These are phyloP conservation scores for Eurytoma californica DNA, from an alignment of 2,888 invertebrate genomes.

Conservation along the genomic window DNA sequence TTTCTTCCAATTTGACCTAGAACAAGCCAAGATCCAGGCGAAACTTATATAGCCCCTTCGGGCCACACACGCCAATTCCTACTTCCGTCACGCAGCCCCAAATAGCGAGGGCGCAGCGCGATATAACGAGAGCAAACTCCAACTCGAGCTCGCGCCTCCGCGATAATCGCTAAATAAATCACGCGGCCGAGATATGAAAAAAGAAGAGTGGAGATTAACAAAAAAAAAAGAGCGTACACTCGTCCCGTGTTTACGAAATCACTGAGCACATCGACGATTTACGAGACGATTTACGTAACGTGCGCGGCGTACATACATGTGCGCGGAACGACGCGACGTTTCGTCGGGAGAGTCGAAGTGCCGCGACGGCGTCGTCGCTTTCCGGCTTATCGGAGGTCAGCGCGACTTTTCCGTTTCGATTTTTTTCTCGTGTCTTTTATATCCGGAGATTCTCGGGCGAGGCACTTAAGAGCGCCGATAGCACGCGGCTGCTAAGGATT, in stretches of 20 bases:
- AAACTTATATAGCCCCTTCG: not conserved
- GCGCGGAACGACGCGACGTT: not conserved
- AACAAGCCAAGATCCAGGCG: not conserved
- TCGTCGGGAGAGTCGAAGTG: conserved; percentile 12
- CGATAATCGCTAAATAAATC: conserved; percentile 2
- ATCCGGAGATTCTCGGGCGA: no score
- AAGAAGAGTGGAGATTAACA: not conserved
- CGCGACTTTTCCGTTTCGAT: not conserved
- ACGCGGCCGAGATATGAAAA: conserved; percentile 4
- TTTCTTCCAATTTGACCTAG: conserved; percentile 13
- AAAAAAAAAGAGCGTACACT: conserved; percentile 9
- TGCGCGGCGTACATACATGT: not conserved
- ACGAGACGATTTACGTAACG: conserved; percentile 5
- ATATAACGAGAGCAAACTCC: conserved; percentile 1
- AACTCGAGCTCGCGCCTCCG: not conserved
- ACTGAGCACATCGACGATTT: not conserved
- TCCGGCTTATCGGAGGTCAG: conserved; percentile 26
- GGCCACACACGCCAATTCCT: conserved; percentile 13
- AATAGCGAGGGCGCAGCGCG: conserved; percentile 6
- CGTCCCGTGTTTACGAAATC: not conserved
- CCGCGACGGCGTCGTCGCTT: conserved; percentile 11
- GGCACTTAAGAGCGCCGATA: no score
- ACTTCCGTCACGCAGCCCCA: conserved; percentile 34
- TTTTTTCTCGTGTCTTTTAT: no score
- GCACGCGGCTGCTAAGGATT: no score